These are phyloP conservation scores for Uloborus diversus DNA, from an alignment of 1,140 invertebrate species.

Conservation along the genomic window DNA sequence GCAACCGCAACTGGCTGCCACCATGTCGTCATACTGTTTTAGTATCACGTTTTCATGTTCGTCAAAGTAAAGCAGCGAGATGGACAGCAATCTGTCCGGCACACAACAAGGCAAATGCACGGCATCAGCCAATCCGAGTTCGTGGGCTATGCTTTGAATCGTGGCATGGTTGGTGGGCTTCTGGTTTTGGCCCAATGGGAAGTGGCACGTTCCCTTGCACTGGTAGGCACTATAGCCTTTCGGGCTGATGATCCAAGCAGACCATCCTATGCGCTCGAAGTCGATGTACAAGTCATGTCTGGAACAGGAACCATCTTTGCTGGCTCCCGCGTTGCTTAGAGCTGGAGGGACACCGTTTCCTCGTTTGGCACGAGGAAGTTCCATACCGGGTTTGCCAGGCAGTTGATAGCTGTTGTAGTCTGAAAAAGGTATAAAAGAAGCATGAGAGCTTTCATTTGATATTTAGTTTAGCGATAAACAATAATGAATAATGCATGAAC, in stretches of 20 bases:
- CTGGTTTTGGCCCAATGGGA: slow-evolving; percentile 69
- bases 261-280: slow-evolving; percentile 75
- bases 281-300: slow-evolving; percentile 68
- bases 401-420: neutral
- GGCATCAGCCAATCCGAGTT: slow-evolving; percentile 63
- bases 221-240: slow-evolving; percentile 73
- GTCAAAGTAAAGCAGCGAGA: slow-evolving; percentile 75
- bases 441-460: too few species aligned
- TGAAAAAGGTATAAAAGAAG: slow-evolving; percentile 58
- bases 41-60: slow-evolving; percentile 74
- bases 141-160: slow-evolving; percentile 73
- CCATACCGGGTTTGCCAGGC: neutral
- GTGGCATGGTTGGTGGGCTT: slow-evolving; percentile 76
- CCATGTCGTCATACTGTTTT: slow-evolving; percentile 78
- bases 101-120: slow-evolving; percentile 74
- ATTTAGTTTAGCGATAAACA: too few species aligned
- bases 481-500: too few species aligned
- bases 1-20: slow-evolving; percentile 65
- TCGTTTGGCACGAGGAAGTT: neutral
- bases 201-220: slow-evolving; percentile 70
- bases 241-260: slow-evolving; percentile 71
- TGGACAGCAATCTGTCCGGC: slow-evolving; percentile 72
- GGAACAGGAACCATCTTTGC: slow-evolving; percentile 59
- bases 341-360: neutral
- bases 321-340: neutral